Percentiles rank a stretch among this genome's conserved stretches.
Evolutionary conservation across 2,888 invertebrate species (phyloP).

Genomic region (Hermaeophaga mercurialis): DNA sequence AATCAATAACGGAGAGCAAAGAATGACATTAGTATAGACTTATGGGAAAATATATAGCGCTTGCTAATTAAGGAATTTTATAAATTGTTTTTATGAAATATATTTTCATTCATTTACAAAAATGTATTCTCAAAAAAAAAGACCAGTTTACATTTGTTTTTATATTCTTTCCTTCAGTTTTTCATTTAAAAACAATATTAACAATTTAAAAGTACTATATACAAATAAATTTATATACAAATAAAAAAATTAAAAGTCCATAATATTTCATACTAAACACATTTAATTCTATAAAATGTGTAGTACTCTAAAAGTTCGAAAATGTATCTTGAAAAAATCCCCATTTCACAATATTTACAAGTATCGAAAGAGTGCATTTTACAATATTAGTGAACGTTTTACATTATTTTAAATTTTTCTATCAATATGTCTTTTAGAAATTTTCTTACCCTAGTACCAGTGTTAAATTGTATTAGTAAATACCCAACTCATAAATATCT

Average conservation of each 20-base stretch:
- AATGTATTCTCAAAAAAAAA: neutral
- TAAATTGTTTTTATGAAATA: no score
- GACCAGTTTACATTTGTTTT: slow-evolving; percentile 20
- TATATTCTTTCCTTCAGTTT: slow-evolving; percentile 28
- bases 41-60: no score
- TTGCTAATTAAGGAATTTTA: neutral
- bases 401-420: no score
- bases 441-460: no score
- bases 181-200: slow-evolving; percentile 33
- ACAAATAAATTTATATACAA: slow-evolving; percentile 43
- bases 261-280: slow-evolving; percentile 25
- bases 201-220: slow-evolving; percentile 35
- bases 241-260: slow-evolving; percentile 46
- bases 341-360: slow-evolving; percentile 21
- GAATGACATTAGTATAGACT: slow-evolving; percentile 32
- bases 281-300: slow-evolving; percentile 11
- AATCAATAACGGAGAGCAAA: slow-evolving; percentile 40
- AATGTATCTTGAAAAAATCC: slow-evolving; percentile 11
- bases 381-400: no score
- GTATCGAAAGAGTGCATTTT: neutral
- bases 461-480: no score
- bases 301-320: slow-evolving; percentile 8
- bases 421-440: no score
- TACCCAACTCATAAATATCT: no score
- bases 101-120: no score